Evolutionary conservation across 2,113 vertebrate genomes (phyloP).

Genomic region (Atractosteus spatula): DNA sequence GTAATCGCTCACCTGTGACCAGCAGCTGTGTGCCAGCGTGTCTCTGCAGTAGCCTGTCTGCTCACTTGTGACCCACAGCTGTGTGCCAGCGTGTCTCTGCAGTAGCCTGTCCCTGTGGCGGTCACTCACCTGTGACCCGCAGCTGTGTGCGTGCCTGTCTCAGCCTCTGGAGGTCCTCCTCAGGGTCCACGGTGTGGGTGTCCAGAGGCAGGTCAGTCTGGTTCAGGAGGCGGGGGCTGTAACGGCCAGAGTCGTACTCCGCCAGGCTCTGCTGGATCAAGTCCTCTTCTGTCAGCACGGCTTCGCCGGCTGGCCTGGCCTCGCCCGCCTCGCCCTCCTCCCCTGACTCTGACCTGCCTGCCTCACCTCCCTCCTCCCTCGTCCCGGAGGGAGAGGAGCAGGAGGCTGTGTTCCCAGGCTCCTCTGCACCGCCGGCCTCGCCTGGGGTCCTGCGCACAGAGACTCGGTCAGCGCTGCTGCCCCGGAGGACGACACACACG

Average conservation of each 20-base stretch:
- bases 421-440: slow-evolving; percentile 12
- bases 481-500: background rate
- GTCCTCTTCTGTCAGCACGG: slow-evolving; percentile 92
- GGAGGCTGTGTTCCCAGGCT: slow-evolving; percentile 27
- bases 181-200: slow-evolving; percentile 77
- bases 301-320: slow-evolving; percentile 69
- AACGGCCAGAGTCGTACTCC: slow-evolving; percentile 87
- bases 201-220: slow-evolving; percentile 85
- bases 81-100: background rate
- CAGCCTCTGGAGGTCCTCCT: slow-evolving; percentile 82
- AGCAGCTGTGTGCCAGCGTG: slow-evolving; percentile 58
- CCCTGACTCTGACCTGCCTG: slow-evolving; percentile 17
- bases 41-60: background rate
- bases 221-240: slow-evolving; percentile 84
- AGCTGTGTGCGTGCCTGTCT: slow-evolving; percentile 83
- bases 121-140: slow-evolving; percentile 81
- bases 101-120: too few relatives aligned
- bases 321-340: slow-evolving; percentile 40
- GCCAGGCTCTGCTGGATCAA: slow-evolving; percentile 95
- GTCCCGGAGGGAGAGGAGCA: slow-evolving; percentile 29
- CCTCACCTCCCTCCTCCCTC: slow-evolving; percentile 1
- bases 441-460: background rate
- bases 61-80: background rate
- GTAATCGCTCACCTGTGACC: slow-evolving; percentile 76
- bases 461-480: too few relatives aligned